phyloP scores from a whole-genome alignment of 2,113 vertebrate genomes.

The Phyllopteryx taeniolatus region DNA sequence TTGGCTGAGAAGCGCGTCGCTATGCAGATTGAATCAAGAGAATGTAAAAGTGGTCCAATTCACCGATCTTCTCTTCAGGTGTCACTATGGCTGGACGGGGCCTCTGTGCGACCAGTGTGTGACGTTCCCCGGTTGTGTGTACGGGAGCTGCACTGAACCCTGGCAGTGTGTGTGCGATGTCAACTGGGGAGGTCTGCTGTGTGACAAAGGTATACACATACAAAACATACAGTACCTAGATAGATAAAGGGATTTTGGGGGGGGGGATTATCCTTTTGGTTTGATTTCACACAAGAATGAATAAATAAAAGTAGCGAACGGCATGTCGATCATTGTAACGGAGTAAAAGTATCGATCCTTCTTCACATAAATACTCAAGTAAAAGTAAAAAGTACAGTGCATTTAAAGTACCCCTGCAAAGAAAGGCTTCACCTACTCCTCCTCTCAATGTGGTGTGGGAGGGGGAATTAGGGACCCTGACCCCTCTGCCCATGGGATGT shows the following conservation, averaged over 20 bases:
- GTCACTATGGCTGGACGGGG: conserved; percentile 80
- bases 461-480: conserved; percentile 34
- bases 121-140: conserved; percentile 78
- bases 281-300: too few relatives aligned
- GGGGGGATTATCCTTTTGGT: too few relatives aligned
- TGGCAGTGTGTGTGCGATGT: conserved; percentile 81
- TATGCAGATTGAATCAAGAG: not conserved
- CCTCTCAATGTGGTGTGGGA: conserved; percentile 31
- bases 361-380: too few relatives aligned
- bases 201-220: conserved; percentile 74
- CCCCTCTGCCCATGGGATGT: conserved; percentile 42
- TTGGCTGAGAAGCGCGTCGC: not conserved
- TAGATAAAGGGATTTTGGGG: too few relatives aligned
- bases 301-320: too few relatives aligned
- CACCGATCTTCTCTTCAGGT: conserved; percentile 55
- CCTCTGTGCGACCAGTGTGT: conserved; percentile 74
- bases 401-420: not conserved
- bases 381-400: too few relatives aligned
- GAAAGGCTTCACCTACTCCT: conserved; percentile 14
- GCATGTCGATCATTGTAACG: too few relatives aligned
- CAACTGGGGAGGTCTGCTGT: conserved; percentile 83
- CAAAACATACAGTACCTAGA: conserved; percentile 3
- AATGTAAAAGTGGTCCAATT: not conserved
- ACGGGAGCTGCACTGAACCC: conserved; percentile 76
- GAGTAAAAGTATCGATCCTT: too few relatives aligned